Evolutionary conservation across 2,797 vertebrate species (phyloP), one percentile per base, ranked within the genome.

Genomic region (Sardinella longiceps): DNA sequence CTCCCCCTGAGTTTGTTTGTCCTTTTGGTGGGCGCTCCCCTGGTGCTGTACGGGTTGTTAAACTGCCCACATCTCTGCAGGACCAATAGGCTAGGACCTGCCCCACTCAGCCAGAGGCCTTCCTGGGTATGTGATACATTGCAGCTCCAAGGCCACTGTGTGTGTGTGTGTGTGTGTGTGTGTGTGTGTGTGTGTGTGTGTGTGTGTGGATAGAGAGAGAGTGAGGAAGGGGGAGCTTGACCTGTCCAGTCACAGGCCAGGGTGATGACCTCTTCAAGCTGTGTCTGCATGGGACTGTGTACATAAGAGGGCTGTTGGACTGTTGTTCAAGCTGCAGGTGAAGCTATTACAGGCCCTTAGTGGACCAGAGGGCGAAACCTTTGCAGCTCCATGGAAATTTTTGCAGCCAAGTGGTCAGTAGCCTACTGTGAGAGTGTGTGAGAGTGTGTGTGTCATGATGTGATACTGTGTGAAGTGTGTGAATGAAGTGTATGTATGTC

Each of bases 1-100:
- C 88, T 66, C 90, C 88, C 85, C 45, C 83, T 87, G 56, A 60
- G 85, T 85, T 88, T 90, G 85, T 88, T 87, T 81, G 84, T 87
- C 85, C 84, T 90, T 89, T 89, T 88, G 84, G 85, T 58, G 58
- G 63, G 28, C 50, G 45, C 48, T 33, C 77, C 85, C 80, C 83
- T 83, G n/a, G 7, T 80, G 90, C 84, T 84, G 85, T 81, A 84
- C 60, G 83, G 82, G 81, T 86, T 14, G 14, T 86, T 90, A 91
- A 92, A 90, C 89, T 81, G 45, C 43, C 88, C 83, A 86, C 11
- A 58, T 80, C 85, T 85, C 74, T 60, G 3, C 43, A 84, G 86
- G 88, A 86, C 80, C 88, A 85, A 25, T 14, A 58, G 23, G 56
- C 84, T 86, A 84, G 74, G 82, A 83, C 39, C n/a, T 0, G 87